These are phyloP conservation scores for Amiota mariae DNA, from an alignment of 2,888 invertebrate species.

Conservation along the genomic window DNA sequence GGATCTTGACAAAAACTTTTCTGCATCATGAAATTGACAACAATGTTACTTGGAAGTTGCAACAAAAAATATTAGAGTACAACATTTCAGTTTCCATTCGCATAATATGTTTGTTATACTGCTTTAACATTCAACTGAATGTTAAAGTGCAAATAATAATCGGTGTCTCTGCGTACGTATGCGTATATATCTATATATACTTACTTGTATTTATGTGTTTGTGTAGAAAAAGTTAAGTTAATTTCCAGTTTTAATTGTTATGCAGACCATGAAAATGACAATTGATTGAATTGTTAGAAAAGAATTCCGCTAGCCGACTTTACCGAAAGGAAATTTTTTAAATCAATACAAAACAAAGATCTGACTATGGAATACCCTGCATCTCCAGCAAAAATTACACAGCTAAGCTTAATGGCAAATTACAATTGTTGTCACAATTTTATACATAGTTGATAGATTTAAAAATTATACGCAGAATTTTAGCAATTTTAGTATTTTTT, in stretches of 20 bases:
- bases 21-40: slow-evolving; percentile 10
- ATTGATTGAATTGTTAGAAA: slow-evolving; percentile 42
- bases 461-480: too few relatives aligned
- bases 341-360: too few relatives aligned
- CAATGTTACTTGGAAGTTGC: slow-evolving; percentile 3
- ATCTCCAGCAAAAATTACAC: too few relatives aligned
- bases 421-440: too few relatives aligned
- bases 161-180: not conserved
- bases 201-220: not conserved
- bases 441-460: too few relatives aligned
- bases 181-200: not conserved
- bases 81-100: not conserved
- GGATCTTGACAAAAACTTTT: slow-evolving; percentile 11
- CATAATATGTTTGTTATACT: too few relatives aligned
- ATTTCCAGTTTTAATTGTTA: slow-evolving; percentile 45
- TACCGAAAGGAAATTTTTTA: not conserved
- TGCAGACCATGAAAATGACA: slow-evolving; percentile 34
- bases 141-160: too few relatives aligned
- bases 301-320: not conserved
- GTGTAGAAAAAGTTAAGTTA: slow-evolving; percentile 39
- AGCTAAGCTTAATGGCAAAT: too few relatives aligned
- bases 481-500: too few relatives aligned
- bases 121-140: too few relatives aligned
- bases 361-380: too few relatives aligned
- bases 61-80: not conserved